Evolutionary conservation across 1,140 invertebrate species (phyloP).

Genomic region (Kradibia gibbosae): DNA sequence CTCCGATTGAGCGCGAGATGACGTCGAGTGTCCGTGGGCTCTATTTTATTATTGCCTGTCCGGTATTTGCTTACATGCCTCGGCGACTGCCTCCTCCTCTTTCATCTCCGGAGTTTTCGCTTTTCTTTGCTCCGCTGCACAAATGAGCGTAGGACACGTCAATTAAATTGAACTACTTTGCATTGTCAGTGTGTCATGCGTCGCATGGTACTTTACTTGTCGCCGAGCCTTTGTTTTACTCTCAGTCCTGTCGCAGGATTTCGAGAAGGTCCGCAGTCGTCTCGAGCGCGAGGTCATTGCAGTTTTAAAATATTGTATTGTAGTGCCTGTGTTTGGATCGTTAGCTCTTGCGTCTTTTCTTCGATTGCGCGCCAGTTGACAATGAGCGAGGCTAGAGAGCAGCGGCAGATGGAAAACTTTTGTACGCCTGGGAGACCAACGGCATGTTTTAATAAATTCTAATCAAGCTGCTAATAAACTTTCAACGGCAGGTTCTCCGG

Average conservation of each 20-base stretch:
- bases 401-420: background rate
- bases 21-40: constrained; percentile 40
- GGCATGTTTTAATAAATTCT: no score
- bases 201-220: constrained; percentile 37
- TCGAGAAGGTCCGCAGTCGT: no score
- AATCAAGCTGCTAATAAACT: no score
- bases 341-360: background rate
- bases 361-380: background rate
- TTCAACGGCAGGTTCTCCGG: background rate
- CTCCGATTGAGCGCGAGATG: constrained; percentile 2
- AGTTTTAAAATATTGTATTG: background rate
- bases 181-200: constrained; percentile 48
- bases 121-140: constrained; percentile 25
- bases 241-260: background rate
- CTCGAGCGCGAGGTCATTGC: background rate
- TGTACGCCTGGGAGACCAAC: background rate
- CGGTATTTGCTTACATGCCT: background rate
- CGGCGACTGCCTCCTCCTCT: background rate
- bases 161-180: constrained; percentile 32
- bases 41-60: background rate
- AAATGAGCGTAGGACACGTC: constrained; percentile 15
- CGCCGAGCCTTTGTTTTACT: constrained; percentile 14
- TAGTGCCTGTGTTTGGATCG: background rate
- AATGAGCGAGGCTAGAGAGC: background rate
- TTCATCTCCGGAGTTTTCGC: constrained; percentile 23